Base-by-base conservation (phyloP, 2,888 invertebrate species). In the Caenorhabditis sinica region DNA sequence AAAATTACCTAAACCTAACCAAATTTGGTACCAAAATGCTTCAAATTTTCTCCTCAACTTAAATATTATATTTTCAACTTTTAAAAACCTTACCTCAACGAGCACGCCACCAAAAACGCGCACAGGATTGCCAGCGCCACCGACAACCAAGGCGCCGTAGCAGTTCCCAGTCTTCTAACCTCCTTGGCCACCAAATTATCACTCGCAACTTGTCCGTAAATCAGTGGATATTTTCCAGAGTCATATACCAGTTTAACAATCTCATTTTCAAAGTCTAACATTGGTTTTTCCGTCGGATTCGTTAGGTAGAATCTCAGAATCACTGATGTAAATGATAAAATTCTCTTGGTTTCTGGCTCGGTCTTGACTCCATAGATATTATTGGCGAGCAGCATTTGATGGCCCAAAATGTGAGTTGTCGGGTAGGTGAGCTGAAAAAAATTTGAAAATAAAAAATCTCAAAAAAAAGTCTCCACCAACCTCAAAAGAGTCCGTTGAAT, bases 161-260 rank as follows among this genome's bases (percentile, higher is more conserved):
- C 71, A 0, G 85, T 84, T 0, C 90, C 90, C 75, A 90, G 76
- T 23, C 80, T 74, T 30, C 79, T 75, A 13, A 86, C 88, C 68
- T 88, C 88, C 65, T 88, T 83, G 9, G 87, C 87, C 6, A 90
- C 88, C n/a, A 88, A 63, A 58, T 84, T 88, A 74, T 90, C 90
- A 28, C 87, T 87, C 9, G 86, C 90, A 0, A 83, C 87, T 40
- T 87, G 88, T 3, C 66, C 87, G 13, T 51, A 11, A 15, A 90
- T 76, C 23, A 89, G 73, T 11, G 85, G 83, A 66, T 85, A 89
- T 33, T 86, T 87, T 51, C 83, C 74, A 13, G 89, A 86, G 15
- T 86, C 83, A 45, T 89, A 87, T 28, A 86, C 61, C n/a, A 90
- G 63, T 15, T 88, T 43, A 1, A 88, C 83, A 0, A 87, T 84